Base-by-base conservation (phyloP, 2,888 invertebrate species). In the Venustoraphidia nigricollis region DNA sequence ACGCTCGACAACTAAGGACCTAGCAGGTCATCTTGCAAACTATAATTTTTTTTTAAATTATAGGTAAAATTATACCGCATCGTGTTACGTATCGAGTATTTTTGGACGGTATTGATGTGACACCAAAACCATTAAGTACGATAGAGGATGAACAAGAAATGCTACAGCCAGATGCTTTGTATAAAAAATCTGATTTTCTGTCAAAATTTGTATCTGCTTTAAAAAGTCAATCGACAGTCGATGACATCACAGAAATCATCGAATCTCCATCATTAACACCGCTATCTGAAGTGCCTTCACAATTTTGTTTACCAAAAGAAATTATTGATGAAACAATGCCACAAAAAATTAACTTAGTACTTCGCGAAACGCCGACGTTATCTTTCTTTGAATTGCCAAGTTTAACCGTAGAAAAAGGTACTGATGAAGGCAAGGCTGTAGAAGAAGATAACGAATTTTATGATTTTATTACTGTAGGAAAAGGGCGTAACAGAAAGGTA, bases 381-480 rank as follows among this genome's bases (percentile, higher is more conserved):
- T 73, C 77, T 48, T 60, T 86, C 8, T 79, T 79, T 53, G 81
- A 81, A 53, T 62, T 82, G 52, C 75, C 76, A 0, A 77, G 79
- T 55, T 68, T 70, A 49, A 80, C 81, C 0, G 81, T 68, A 5
- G 71, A 78, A 38, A 72, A 72, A 56, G 75, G 73, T 34, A 71
- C 76, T 0, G 61, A 70, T 1, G 81, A 81, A 58, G 82, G 74
- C 1, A 62, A 61, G 36, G 53, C 54, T 1, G 73, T 79, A 0
- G 75, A 77, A 54, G 70, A 70, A 53, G 75, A 80, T 49, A 87
- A 86, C 61, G 70, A 74, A 50, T 68, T 66, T 45, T 87, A 87
- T 57, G 76, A 78, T 17, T 78, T 74, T 56, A 69, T 85, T 17
- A 81, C 82, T 0, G 66, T 71, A 0, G 83, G 83, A 0, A 77